phyloP scores from a whole-genome alignment of 2,113 vertebrate species.

The Atractosteus spatula region DNA sequence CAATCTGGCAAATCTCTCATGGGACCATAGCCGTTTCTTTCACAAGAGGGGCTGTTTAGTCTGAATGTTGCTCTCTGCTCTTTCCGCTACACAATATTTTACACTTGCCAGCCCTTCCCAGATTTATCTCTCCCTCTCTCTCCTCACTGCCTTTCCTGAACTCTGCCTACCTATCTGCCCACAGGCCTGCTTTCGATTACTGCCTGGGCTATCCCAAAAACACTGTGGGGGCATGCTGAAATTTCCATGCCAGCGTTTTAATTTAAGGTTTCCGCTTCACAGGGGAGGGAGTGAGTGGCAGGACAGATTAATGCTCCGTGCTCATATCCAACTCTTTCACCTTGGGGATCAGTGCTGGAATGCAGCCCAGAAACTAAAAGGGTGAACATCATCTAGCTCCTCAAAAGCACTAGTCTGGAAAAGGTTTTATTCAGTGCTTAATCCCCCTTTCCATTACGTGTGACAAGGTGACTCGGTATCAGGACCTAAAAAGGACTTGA shows the following conservation, averaged over 20 bases:
- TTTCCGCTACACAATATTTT: no score
- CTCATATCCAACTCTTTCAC: no score
- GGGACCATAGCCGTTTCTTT: no score
- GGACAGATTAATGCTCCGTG: not conserved
- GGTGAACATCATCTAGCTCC: not conserved
- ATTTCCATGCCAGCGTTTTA: constrained; percentile 2
- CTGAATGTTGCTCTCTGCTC: no score
- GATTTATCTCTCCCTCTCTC: no score
- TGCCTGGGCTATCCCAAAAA: not conserved
- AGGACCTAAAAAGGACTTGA: not conserved
- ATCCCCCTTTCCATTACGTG: not conserved
- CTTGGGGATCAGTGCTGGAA: constrained; percentile 1
- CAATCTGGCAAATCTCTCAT: no score
- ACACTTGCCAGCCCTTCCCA: no score
- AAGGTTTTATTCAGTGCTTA: not conserved
- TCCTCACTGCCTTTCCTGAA: no score
- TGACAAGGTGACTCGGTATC: not conserved
- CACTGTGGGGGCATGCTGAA: not conserved
- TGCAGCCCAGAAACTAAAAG: not conserved
- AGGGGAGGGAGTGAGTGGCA: not conserved
- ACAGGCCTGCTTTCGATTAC: not conserved
- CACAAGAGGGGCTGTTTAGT: no score
- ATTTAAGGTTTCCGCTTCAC: constrained; percentile 1
- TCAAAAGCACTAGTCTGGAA: not conserved
- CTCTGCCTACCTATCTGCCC: no score